Base-by-base conservation (phyloP, 2,888 invertebrate genomes). In the Ditula angustiorana region DNA sequence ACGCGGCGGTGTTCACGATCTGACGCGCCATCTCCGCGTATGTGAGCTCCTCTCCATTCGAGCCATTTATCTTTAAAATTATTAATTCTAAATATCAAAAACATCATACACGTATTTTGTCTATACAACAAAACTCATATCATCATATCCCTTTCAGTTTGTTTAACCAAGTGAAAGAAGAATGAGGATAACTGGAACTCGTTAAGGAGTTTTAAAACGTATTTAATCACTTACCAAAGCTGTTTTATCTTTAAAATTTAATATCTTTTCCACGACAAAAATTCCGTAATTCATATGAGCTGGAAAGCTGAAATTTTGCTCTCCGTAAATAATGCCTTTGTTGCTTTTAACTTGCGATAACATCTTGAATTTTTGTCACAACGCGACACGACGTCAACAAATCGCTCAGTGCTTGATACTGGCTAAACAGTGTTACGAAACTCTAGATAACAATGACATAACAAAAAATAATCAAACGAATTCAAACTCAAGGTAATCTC, bases 251-350 rank as follows among this genome's bases (percentile, higher is more conserved):
- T 77, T 78, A 50, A 70, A 69, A 19, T 67, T 70, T 37, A 76
- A 71, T 65, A 87, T 69, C 59, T 67, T 75, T 58, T 86, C 80
- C 35, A 86, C 67, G 8, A 76, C 64, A 67, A 78, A 75, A 66
- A 72, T 75, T 47, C 87, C 88, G 72, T 74, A 83, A 70, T 87
- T 87, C 73, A 80, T 74, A 70, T 87, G 82, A 26, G 76, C 67
- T 5, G 88, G 86, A 50, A 84, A 59, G 16, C 61, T 68, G 64
- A 77, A 74, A 67, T 78, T 73, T 62, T 74, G 71, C 33, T 77
- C 76, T 33, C 81, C 82, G 60, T 74, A 79, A 67, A 85, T 74
- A 30, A 85, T 73, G 21, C 70, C 70, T 60, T 71, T 71, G 8
- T 16, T n/a, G 19, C 21, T 24, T 35, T 61, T 61, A 33, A 33